A percentile compares a stretch with the other conserved stretches of the same genome.
Evolutionary conservation across 1,140 invertebrate species (phyloP).

Genomic region (Rhyacophila brunnea): DNA sequence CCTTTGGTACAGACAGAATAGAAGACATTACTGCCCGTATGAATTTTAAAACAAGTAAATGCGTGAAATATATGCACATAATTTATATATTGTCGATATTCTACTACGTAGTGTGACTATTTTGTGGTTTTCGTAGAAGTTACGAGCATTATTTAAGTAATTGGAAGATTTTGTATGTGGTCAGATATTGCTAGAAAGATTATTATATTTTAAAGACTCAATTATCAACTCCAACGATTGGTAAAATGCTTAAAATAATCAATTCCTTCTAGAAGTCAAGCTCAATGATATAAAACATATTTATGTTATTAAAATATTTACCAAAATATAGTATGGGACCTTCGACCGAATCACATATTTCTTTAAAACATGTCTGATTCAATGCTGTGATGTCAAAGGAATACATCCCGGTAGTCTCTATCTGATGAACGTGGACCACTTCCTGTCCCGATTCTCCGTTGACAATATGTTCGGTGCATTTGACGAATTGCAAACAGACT

Average conservation of each 20-base stretch:
- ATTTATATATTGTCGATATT: not conserved
- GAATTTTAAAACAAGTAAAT: too few relatives aligned
- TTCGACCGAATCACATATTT: constrained; percentile 5
- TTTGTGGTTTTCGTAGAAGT: not conserved
- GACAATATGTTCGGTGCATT: not conserved
- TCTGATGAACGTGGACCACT: not conserved
- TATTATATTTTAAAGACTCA: too few relatives aligned
- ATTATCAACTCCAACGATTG: too few relatives aligned
- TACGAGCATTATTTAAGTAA: too few relatives aligned
- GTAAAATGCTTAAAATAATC: too few relatives aligned
- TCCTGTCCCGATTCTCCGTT: not conserved
- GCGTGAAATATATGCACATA: not conserved
- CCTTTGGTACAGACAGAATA: too few relatives aligned
- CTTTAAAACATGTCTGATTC: not conserved
- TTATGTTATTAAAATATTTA: too few relatives aligned
- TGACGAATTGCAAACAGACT: constrained; percentile 2
- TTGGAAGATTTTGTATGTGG: too few relatives aligned
- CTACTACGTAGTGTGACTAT: not conserved
- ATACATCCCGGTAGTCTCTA: constrained; percentile 3
- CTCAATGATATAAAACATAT: too few relatives aligned
- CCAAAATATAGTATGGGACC: constrained; percentile 10
- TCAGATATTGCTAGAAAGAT: too few relatives aligned
- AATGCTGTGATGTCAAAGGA: constrained; percentile 9
- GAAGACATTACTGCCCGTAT: too few relatives aligned
- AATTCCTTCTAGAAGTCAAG: too few relatives aligned